phyloP scores from a whole-genome alignment of 2,888 invertebrate species.

The Drosophila conformis region DNA sequence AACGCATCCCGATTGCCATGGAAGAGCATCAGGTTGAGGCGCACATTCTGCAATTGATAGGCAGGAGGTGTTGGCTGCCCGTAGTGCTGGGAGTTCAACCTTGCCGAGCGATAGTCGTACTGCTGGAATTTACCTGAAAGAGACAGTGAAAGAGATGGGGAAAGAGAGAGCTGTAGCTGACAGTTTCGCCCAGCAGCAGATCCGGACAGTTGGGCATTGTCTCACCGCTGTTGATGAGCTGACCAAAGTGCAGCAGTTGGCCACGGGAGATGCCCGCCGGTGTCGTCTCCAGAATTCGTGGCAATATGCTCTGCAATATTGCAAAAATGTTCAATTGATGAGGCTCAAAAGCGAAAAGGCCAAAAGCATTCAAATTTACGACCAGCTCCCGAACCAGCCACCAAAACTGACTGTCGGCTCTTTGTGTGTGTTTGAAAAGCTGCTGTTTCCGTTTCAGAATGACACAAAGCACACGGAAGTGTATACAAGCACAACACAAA shows the following conservation, averaged over 20 bases:
- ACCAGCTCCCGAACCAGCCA: constrained; percentile 12
- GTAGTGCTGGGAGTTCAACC: constrained; percentile 75
- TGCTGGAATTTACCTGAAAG: constrained; percentile 80
- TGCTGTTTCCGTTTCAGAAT: constrained; percentile 67
- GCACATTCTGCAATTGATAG: constrained; percentile 79
- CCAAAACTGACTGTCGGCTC: constrained; percentile 22
- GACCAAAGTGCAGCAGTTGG: constrained; percentile 82
- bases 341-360: constrained; percentile 41
- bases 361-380: constrained; percentile 57
- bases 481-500: constrained; percentile 28
- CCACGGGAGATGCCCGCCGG: constrained; percentile 82
- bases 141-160: background rate
- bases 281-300: constrained; percentile 82
- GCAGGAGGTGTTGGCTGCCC: constrained; percentile 76
- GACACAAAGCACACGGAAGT: constrained; percentile 65
- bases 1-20: constrained; percentile 79
- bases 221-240: constrained; percentile 83
- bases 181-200: background rate
- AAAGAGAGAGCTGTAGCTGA: constrained; percentile 4
- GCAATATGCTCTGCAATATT: constrained; percentile 71
- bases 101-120: constrained; percentile 77
- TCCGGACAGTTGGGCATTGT: constrained; percentile 1
- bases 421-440: constrained; percentile 43
- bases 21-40: constrained; percentile 78
- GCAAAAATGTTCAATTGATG: constrained; percentile 37